Evolutionary conservation across 1,140 invertebrate genomes (phyloP).

Genomic region (Tetramorium parvispinum): DNA sequence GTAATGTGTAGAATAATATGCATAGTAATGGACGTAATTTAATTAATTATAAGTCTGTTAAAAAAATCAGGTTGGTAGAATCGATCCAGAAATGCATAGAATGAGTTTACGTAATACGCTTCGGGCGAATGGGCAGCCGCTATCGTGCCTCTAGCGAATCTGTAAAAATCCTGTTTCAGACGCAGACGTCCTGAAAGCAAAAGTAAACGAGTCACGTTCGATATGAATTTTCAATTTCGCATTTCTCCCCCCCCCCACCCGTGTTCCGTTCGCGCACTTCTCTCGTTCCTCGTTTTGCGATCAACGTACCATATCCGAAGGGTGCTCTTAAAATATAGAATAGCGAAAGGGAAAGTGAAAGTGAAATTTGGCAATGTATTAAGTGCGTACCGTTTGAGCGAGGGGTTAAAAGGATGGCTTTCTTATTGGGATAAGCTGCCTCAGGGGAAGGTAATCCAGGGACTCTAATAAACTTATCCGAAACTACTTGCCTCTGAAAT

Average conservation of each 20-base stretch:
- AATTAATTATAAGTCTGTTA: slow-evolving; percentile 14
- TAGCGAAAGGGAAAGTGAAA: slow-evolving; percentile 66
- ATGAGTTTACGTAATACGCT: background rate
- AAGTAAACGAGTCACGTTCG: slow-evolving; percentile 47
- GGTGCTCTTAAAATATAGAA: slow-evolving; percentile 74
- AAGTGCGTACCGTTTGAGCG: slow-evolving; percentile 55
- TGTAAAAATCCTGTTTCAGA: background rate
- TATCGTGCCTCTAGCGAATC: slow-evolving; percentile 37
- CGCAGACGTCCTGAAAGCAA: slow-evolving; percentile 21
- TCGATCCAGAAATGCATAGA: background rate
- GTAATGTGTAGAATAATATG: background rate
- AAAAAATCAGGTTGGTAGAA: background rate
- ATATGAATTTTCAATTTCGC: slow-evolving; percentile 53
- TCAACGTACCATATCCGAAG: slow-evolving; percentile 75
- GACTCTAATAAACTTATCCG: slow-evolving; percentile 74
- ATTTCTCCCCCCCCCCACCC: slow-evolving; percentile 14
- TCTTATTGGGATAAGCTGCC: slow-evolving; percentile 70
- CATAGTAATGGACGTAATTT: slow-evolving; percentile 1
- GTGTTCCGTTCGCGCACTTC: slow-evolving; percentile 63
- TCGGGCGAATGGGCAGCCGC: background rate
- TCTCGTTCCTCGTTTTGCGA: slow-evolving; percentile 67
- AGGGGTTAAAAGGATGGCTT: slow-evolving; percentile 65
- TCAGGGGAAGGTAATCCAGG: slow-evolving; percentile 71
- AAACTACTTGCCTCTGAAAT: slow-evolving; percentile 56
- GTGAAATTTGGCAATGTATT: slow-evolving; percentile 28